Percentiles rank a stretch among this genome's conserved stretches.
phyloP scores from a whole-genome alignment of 53 echinoderm and acorn worm genomes.

The Antedon mediterranea region DNA sequence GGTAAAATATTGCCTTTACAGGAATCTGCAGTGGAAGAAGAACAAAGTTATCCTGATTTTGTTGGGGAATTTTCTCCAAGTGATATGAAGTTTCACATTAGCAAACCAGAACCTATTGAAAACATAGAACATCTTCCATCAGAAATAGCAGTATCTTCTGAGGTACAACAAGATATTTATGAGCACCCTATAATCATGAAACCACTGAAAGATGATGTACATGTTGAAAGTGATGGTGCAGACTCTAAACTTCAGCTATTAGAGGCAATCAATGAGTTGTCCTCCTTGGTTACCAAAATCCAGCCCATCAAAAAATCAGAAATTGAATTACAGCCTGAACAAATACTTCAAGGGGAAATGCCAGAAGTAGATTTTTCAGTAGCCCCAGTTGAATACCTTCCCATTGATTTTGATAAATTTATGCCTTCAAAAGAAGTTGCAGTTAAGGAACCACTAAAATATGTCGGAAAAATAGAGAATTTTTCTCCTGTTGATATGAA shows the following conservation, averaged over 20 bases:
- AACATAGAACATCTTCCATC: not conserved
- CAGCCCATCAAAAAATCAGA: no score
- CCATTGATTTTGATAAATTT: conserved; percentile 11
- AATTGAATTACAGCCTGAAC: not conserved
- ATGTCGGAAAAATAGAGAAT: not conserved
- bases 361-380: conserved; percentile 11
- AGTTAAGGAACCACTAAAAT: conserved; percentile 16
- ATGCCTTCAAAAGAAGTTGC: conserved; percentile 13
- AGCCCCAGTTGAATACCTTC: conserved; percentile 5
- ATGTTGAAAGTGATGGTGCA: conserved; percentile 12
- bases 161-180: conserved; percentile 6
- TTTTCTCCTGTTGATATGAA: not conserved
- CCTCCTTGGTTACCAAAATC: no score
- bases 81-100: not conserved
- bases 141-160: conserved; percentile 13
- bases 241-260: conserved; percentile 16
- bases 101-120: not conserved
- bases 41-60: conserved; percentile 8
- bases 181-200: not conserved
- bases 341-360: conserved; percentile 17
- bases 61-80: not conserved
- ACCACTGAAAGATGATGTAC: not conserved
- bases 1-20: not conserved
- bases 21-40: conserved; percentile 13
- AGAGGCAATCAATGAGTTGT: conserved; percentile 17